phyloP scores from a whole-genome alignment of 2,797 vertebrate genomes.

The Rhynchotus rufescens region DNA sequence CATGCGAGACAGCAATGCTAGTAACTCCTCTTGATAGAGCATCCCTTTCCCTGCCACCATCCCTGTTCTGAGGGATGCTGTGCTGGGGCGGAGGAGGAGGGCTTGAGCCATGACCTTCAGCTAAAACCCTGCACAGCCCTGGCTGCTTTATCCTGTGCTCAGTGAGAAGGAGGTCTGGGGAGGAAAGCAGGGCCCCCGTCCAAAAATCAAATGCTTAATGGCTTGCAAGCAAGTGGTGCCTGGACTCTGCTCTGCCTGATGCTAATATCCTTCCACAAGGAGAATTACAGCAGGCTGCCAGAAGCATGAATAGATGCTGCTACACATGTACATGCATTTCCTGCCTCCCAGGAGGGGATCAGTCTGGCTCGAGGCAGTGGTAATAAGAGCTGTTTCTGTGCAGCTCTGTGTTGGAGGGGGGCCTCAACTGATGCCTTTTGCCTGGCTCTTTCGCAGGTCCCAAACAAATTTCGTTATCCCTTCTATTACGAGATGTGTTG shows the following conservation, averaged over 20 bases:
- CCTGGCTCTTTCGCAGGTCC: constrained; percentile 83
- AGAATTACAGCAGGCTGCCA: not conserved
- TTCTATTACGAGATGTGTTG: constrained; percentile 99
- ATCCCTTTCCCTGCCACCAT: accelerated
- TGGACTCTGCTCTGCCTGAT: not conserved
- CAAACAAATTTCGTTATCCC: constrained; percentile 96
- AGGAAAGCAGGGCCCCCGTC: not conserved
- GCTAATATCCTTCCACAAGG: not conserved
- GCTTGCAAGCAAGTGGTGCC: not conserved
- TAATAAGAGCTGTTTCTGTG: not conserved
- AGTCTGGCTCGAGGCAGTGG: not conserved
- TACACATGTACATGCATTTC: not conserved
- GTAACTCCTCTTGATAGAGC: not conserved
- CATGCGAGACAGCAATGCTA: not conserved
- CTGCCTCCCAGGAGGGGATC: not conserved
- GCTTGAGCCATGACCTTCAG: not conserved
- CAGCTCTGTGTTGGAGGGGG: not conserved
- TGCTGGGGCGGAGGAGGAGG: not conserved
- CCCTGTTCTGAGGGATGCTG: not conserved
- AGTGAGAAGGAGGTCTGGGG: not conserved
- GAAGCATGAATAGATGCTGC: not conserved
- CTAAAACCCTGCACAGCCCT: not conserved
- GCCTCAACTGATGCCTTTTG: not conserved
- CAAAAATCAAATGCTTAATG: not conserved
- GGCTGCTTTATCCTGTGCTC: not conserved